Percentiles rank a stretch among this genome's conserved stretches.
Evolutionary conservation across 2,797 vertebrate genomes (phyloP).

Genomic region (Telmatherina bonti): DNA sequence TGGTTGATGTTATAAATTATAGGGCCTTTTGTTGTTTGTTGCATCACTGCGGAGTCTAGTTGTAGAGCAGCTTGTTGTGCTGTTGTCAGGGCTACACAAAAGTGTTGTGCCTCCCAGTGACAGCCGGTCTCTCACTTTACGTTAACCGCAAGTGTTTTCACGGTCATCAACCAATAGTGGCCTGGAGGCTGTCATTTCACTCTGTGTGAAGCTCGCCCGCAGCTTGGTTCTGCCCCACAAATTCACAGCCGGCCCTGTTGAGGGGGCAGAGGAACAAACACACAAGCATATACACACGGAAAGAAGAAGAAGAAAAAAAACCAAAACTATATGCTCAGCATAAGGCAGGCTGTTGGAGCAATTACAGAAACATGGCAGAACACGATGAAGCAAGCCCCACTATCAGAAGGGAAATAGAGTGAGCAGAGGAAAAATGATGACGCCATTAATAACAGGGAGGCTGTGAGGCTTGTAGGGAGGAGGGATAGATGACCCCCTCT

Average conservation of each 20-base stretch:
- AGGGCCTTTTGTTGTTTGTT: slow-evolving; percentile 64
- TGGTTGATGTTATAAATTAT: slow-evolving; percentile 60
- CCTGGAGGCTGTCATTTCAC: slow-evolving; percentile 80
- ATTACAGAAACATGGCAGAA: slow-evolving; percentile 84
- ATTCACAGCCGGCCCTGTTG: slow-evolving; percentile 77
- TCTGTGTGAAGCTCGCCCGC: slow-evolving; percentile 72
- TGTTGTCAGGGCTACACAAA: slow-evolving; percentile 70
- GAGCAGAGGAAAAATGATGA: slow-evolving; percentile 82
- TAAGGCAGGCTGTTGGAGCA: slow-evolving; percentile 82
- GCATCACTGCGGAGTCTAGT: slow-evolving; percentile 64
- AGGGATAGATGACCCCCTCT: slow-evolving; percentile 74
- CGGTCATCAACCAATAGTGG: slow-evolving; percentile 82
- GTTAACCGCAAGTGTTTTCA: slow-evolving; percentile 82
- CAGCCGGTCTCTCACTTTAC: slow-evolving; percentile 79
- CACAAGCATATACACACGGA: slow-evolving; percentile 29
- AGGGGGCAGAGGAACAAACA: slow-evolving; percentile 54
- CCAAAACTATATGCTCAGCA: slow-evolving; percentile 79
- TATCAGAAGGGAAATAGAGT: slow-evolving; percentile 82
- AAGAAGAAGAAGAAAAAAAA: slow-evolving; percentile 34
- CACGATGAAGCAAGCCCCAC: slow-evolving; percentile 75
- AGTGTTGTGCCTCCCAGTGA: slow-evolving; percentile 65
- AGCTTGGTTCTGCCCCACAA: slow-evolving; percentile 85
- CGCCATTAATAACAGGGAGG: slow-evolving; percentile 79
- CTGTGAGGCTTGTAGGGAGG: slow-evolving; percentile 58
- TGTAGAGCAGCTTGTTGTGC: slow-evolving; percentile 62